A percentile compares a stretch with the other conserved stretches of the same genome.
phyloP scores from a whole-genome alignment of 2,113 vertebrate genomes.

The Climacteris rufus region DNA sequence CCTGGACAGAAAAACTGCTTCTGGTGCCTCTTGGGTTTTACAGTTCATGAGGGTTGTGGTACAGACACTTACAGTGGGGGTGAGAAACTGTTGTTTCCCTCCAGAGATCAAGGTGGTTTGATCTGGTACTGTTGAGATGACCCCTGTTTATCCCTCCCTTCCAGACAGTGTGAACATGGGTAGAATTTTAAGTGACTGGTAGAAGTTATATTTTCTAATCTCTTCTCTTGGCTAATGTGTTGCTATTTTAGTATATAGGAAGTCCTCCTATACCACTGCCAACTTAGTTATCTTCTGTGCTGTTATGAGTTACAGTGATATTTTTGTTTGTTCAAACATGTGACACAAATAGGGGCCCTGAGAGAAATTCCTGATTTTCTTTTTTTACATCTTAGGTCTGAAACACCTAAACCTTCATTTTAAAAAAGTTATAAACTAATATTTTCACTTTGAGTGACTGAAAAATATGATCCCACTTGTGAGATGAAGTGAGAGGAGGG shows the following conservation, averaged over 20 bases:
- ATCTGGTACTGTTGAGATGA: not conserved
- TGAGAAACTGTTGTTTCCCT: not conserved
- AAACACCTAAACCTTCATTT: not conserved
- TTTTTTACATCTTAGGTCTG: not conserved
- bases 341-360: not conserved
- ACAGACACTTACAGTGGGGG: not conserved
- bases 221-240: not conserved
- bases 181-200: not conserved
- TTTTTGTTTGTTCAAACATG: not conserved
- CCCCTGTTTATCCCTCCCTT: not conserved
- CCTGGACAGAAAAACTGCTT: not conserved
- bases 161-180: not conserved
- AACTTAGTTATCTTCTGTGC: not conserved
- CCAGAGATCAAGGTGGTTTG: not conserved
- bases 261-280: not conserved
- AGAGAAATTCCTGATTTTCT: not conserved
- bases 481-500: not conserved
- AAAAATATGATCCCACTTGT: not conserved
- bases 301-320: not conserved
- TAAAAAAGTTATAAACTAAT: not conserved
- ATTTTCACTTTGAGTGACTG: not conserved
- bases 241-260: slow-evolving; percentile 19
- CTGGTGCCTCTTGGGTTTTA: slow-evolving; percentile 21
- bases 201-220: not conserved
- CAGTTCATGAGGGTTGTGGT: not conserved